Conservation (phyloP, 2,888 invertebrate species). For the Dasysyrphus tricinctus region DNA sequence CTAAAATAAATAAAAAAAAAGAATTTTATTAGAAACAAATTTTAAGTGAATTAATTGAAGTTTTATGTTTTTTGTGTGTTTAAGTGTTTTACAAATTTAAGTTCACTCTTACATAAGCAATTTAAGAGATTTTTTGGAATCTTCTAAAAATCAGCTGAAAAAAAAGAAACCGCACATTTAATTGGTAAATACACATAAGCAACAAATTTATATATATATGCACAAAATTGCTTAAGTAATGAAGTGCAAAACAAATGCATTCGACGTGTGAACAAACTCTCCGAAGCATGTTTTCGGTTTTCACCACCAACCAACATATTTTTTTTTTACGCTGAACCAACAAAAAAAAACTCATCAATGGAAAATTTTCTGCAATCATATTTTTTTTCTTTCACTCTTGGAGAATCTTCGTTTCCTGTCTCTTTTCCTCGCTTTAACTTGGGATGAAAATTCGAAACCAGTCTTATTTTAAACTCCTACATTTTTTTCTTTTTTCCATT, state of each 20-base stretch:
- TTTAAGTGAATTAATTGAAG: constrained; percentile 46
- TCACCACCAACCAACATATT: constrained; percentile 56
- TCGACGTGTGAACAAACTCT: constrained; percentile 69
- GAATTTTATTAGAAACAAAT: constrained; percentile 13
- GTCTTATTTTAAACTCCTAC: constrained; percentile 67
- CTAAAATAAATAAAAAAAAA: constrained; percentile 24
- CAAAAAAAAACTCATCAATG: constrained; percentile 78
- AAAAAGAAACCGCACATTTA: constrained; percentile 29
- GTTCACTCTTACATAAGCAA: constrained; percentile 41
- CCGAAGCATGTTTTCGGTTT: constrained; percentile 60
- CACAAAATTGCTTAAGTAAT: constrained; percentile 1
- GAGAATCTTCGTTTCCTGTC: constrained; percentile 45
- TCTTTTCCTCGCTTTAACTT: constrained; percentile 56
- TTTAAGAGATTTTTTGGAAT: constrained; percentile 23
- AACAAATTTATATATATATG: neutral
- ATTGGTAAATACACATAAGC: constrained; percentile 50
- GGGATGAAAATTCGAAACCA: constrained; percentile 62
- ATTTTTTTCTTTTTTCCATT: constrained; percentile 53
- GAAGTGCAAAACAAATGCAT: constrained; percentile 59
- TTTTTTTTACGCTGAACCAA: constrained; percentile 13
- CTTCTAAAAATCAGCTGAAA: neutral
- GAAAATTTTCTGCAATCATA: constrained; percentile 79
- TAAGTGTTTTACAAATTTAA: constrained; percentile 10
- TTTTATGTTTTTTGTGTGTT: constrained; percentile 20
- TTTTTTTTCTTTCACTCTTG: constrained; percentile 29